phyloP scores from a whole-genome alignment of 2,113 vertebrate genomes.

The Chionodraco myersi region DNA sequence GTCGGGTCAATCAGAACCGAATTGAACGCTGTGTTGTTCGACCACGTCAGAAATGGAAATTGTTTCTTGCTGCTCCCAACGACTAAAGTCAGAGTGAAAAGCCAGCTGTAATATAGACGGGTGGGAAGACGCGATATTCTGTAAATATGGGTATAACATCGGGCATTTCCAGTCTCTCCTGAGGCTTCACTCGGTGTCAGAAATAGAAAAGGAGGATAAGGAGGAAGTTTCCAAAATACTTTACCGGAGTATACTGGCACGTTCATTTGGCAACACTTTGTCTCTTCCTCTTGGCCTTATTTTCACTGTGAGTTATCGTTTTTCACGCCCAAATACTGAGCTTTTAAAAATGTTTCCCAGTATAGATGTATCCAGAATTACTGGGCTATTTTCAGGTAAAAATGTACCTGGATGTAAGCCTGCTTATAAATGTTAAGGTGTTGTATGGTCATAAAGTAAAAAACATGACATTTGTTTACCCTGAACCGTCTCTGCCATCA shows the following conservation, averaged over 20 bases:
- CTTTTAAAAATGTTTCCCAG: neutral
- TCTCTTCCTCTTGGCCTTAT: conserved; percentile 2
- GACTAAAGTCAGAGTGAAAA: neutral
- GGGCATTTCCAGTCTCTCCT: neutral
- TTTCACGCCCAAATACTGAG: conserved; percentile 2
- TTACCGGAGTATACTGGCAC: neutral
- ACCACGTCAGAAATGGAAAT: neutral
- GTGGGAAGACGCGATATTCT: neutral
- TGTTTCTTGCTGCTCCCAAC: neutral
- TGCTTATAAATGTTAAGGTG: neutral
- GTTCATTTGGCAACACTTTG: neutral
- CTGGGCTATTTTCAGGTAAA: neutral
- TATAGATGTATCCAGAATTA: neutral
- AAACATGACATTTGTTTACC: neutral
- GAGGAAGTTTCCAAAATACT: no score
- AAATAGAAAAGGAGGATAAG: neutral
- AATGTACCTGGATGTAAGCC: neutral
- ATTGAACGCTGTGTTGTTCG: neutral
- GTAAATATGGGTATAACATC: neutral
- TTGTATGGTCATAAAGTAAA: neutral
- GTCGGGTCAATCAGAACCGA: neutral
- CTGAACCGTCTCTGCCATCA: conserved; percentile 3
- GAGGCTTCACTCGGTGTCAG: neutral
- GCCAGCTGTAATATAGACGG: neutral
- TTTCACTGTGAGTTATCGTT: neutral